Evolutionary conservation across 1,140 invertebrate genomes (phyloP), one percentile per base, ranked within the genome.

Genomic region (Drosophila mayri): DNA sequence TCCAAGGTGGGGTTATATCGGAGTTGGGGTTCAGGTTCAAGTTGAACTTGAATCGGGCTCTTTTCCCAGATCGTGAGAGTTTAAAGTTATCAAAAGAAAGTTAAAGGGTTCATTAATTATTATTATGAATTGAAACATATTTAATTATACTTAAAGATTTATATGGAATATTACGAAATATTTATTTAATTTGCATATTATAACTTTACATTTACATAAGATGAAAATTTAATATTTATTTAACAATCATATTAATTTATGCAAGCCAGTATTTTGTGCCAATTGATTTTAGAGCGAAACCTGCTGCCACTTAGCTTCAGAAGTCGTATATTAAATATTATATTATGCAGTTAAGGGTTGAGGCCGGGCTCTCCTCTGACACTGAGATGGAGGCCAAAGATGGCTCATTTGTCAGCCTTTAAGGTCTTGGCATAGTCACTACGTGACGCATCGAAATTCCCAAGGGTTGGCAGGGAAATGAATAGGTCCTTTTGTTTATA

Each of bases 11-110:
- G 46, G n/a, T 28, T 46, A 4, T 38, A 63, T 66, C 10, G 16
- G 20, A 46, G 20, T 8, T 18, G 14, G 16, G 16, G 35, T 46
- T 60, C 28, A 60, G 38, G 32, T 62, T 16, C 32, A n/a, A 64
- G 8, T 35, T 22, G 37, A 68, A 43, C 18, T 28, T 22, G 46
- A 52, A 3, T 41, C 4, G 8, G 0, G 20, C 25, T 1, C 32
- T 37, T 22, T 37, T 54, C 32, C 32, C n/a, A 12, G 32, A 22
- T 22, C 2, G 14, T 3, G 5, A 32, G 9, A 11, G 18, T 55
- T 37, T 6, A 16, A 3, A 16, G 8, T 6, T n/a, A 10, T 6
- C 0, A 50, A 18, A 10, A 1, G 14, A 35, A 35, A 52, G 8
- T 18, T n/a, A n/a, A n/a, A n/a, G n/a, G n/a, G n/a, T n/a, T n/a